Base-by-base conservation (phyloP, 1,140 invertebrate species). In the Drosophila melanica region DNA sequence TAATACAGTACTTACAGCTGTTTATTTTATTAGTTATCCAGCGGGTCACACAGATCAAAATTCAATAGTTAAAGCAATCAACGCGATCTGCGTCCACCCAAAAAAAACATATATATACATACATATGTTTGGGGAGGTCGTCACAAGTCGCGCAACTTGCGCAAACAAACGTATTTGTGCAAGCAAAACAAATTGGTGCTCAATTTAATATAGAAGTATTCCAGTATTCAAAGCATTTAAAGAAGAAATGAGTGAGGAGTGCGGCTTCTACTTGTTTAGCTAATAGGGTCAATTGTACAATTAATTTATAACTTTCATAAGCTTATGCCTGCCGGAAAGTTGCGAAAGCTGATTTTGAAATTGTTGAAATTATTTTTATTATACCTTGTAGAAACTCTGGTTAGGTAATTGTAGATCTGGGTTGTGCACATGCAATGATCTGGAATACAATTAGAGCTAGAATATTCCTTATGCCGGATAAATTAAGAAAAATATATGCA, bases 241-340 rank as follows among this genome's bases (percentile, higher is more conserved):
- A 54, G 35, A 37, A 10, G 7, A 68, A 18, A 33, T 50, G 41
- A 50, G 10, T 12, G 39, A 57, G n/a, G 16, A 53, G 50, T 12
- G 37, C 51, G 51, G 53, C 30, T 67, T 67, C 23, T 62, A 48
- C 42, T 50, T 33, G 53, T 70, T 70, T 42, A 20, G 45, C 41
- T 23, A 70, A 75, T 57, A 45, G 67, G 72, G 72, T 75, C 72
- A 75, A 70, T 70, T 70, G 72, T 70, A 70, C 72, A 75, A 75
- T 75, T 75, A 75, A 75, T 75, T 64, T 53, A 75, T 75, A 64
- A 64, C 64, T 70, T 48, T 47, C 33, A 54, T 64, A 75, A 75
- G 57, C 33, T 30, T 10, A 4, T 35, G 48, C 35, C 39, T 27
- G 44, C 45, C 58, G 58, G 39, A 65, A 45, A 10, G 12, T 47